These are phyloP conservation scores for Stenodema calcarata DNA, from an alignment of 2,888 invertebrate genomes.

Conservation along the genomic window DNA sequence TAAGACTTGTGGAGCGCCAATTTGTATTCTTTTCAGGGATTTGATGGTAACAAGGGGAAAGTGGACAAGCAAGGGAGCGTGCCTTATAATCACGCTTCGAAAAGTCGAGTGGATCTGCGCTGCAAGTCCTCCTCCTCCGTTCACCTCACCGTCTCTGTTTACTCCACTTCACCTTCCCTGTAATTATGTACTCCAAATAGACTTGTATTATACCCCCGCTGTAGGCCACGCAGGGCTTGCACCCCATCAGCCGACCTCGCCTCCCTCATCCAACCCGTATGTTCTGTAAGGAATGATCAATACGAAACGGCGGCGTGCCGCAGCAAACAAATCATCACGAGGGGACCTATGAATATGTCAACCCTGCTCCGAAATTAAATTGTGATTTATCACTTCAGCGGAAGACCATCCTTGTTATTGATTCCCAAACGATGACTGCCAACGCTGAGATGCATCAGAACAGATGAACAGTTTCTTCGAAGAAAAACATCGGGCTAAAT, in stretches of 20 bases:
- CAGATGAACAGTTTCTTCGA: no score
- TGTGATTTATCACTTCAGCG: background rate
- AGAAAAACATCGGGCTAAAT: no score
- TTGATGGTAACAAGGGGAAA: conserved; percentile 12
- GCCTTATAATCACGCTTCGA: conserved; percentile 11
- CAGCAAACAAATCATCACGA: background rate
- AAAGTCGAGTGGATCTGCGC: background rate
- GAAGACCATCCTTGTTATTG: background rate
- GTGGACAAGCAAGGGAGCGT: background rate
- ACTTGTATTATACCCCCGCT: background rate
- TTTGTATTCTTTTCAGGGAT: conserved; percentile 30
- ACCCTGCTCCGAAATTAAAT: background rate
- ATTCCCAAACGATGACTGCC: no score
- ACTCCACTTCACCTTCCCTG: background rate
- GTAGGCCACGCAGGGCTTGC: background rate
- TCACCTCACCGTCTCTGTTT: background rate
- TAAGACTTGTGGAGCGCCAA: background rate
- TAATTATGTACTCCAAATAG: conserved; percentile 10
- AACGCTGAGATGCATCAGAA: no score
- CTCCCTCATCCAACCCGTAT: background rate
- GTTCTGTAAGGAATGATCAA: background rate
- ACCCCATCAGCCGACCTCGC: background rate
- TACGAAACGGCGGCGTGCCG: background rate
- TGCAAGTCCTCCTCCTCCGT: no score
- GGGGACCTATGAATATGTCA: background rate